Conservation (phyloP, 2,888 invertebrate genomes). For the Ectemnius lituratus region DNA sequence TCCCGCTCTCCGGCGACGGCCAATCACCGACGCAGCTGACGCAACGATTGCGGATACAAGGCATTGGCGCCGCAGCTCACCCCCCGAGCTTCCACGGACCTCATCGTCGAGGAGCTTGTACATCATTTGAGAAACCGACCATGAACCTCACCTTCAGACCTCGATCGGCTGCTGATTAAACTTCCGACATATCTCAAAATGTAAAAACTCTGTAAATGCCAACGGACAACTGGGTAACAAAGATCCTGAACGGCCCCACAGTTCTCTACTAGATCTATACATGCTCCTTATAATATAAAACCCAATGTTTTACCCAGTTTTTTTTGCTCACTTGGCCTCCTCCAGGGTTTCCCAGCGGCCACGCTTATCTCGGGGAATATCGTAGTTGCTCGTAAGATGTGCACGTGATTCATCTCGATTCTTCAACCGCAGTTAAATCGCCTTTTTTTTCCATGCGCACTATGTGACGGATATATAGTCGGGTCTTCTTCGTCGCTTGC, state of each 20-base stretch:
- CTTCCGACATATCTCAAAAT: no score
- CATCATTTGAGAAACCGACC: not conserved
- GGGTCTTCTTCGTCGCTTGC: no score
- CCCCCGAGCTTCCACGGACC: not conserved
- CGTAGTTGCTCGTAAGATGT: not conserved
- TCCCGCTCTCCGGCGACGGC: conserved; percentile 66
- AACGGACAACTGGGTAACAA: no score
- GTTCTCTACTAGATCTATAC: no score
- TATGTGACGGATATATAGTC: no score
- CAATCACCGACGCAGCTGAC: conserved; percentile 63
- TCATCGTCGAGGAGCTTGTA: not conserved
- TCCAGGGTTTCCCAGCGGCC: not conserved
- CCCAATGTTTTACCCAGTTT: not conserved
- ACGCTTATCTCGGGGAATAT: not conserved
- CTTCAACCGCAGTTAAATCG: not conserved
- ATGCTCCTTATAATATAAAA: no score
- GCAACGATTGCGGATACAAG: conserved; percentile 52
- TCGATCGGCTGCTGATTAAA: no score
- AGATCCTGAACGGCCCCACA: no score
- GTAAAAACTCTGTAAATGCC: no score
- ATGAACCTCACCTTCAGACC: no score
- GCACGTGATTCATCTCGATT: conserved; percentile 3
- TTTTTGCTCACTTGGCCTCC: not conserved
- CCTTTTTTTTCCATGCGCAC: not conserved
- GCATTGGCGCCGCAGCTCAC: conserved; percentile 53